These are phyloP conservation scores for Phalloptychus januarius DNA, from an alignment of 2,797 vertebrate genomes.

Conservation along the genomic window DNA sequence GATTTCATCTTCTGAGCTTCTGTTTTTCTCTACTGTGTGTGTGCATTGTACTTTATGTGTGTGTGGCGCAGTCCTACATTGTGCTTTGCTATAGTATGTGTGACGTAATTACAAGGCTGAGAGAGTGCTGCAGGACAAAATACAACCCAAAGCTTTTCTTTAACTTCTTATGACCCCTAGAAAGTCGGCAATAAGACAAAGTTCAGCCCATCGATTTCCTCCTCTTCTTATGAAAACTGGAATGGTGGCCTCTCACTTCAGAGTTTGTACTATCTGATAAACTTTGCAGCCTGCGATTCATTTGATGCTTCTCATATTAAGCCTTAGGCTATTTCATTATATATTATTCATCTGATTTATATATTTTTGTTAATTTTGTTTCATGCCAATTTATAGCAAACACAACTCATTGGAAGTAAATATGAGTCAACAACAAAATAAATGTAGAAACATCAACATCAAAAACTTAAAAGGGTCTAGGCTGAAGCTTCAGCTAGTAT, in stretches of 20 bases:
- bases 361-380: not conserved
- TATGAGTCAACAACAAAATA: not conserved
- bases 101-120: constrained; percentile 64
- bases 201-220: constrained; percentile 72
- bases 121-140: constrained; percentile 37
- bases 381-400: not conserved
- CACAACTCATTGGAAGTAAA: not conserved
- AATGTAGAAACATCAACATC: not conserved
- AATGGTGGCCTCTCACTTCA: constrained; percentile 61
- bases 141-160: constrained; percentile 61
- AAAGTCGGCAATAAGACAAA: constrained; percentile 71
- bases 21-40: constrained; percentile 18
- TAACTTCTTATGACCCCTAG: constrained; percentile 66
- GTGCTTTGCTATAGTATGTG: constrained; percentile 44
- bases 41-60: constrained; percentile 4
- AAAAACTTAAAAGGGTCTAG: not conserved
- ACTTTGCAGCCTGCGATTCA: constrained; percentile 66
- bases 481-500: not conserved
- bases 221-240: constrained; percentile 72
- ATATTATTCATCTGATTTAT: not conserved
- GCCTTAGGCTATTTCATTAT: constrained; percentile 4
- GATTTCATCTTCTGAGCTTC: constrained; percentile 15
- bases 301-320: constrained; percentile 47
- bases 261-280: constrained; percentile 63
- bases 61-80: constrained; percentile 13